Evolutionary conservation across 1,140 invertebrate genomes (phyloP), one percentile per base, ranked within the genome.

Genomic region (Augochlora pura): DNA sequence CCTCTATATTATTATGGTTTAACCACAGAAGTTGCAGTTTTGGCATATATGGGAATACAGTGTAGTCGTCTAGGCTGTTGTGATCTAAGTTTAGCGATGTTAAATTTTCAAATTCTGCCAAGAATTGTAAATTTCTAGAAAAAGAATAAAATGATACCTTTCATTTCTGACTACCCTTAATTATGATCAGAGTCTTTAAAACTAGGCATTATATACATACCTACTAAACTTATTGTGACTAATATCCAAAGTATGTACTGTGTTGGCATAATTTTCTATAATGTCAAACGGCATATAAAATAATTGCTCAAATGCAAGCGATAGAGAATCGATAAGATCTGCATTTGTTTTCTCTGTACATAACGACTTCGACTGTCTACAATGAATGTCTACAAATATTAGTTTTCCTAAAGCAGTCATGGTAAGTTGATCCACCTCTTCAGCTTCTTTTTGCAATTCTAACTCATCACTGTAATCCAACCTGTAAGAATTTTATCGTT

Each of bases 21-120:
- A 97, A 83, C 96, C 96, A 97, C 8, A 97, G 90, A 49, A 96
- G 93, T 84, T 95, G 94, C n/a, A 97, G 89, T 82, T 94, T 94
- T 18, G 94, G 94, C 87, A 96, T 90, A n/a, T 92, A 92, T 6
- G 96, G 96, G 52, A 97, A 94, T n/a, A 93, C 89, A 38, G 94
- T 94, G 32, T 94, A 92, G 2, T 95, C 94, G 60, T 94, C 94
- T 60, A 97, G 94, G 3, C 93, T 92, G 90, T 97, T 97, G 83
- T 96, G 94, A 91, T 97, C 96, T 63, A 96, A 92, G 84, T 97
- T 96, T 42, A 97, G 85, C 1, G 95, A 96, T 8, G 94, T 95
- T 23, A 97, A 87, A 77, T 95, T 94, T 70, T 94, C 94, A 91
- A 97, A 96, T 81, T 95, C 93, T 3, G 93, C 91, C 42, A 97